phyloP scores from a whole-genome alignment of 2,797 vertebrate genomes.

The Paguma larvata region DNA sequence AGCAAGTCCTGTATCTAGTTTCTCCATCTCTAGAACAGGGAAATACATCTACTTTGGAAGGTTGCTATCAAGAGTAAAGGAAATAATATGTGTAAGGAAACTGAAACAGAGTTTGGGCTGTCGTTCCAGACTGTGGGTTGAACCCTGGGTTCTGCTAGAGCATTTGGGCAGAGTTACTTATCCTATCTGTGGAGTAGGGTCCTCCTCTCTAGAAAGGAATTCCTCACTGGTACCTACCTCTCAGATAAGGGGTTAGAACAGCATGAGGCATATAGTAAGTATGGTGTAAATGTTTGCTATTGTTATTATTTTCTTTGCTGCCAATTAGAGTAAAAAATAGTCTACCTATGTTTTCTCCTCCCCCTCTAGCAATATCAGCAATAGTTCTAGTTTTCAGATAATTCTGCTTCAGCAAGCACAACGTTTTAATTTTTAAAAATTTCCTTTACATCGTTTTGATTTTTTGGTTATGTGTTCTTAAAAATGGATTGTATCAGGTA shows the following conservation, averaged over 20 bases:
- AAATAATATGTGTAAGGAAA: neutral
- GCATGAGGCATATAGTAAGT: neutral
- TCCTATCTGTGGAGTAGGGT: neutral
- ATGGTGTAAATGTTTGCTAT: neutral
- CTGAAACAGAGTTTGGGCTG: neutral
- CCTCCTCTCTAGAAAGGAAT: neutral
- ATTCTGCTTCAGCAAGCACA: neutral
- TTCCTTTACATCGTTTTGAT: neutral
- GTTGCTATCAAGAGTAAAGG: neutral
- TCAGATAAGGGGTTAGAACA: neutral
- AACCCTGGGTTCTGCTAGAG: neutral
- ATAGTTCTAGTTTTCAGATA: neutral
- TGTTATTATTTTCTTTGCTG: neutral
- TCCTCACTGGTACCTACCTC: neutral
- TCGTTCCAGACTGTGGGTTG: neutral
- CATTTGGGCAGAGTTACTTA: neutral
- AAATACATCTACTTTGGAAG: neutral
- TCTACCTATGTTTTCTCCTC: neutral
- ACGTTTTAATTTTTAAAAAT: constrained; percentile 40
- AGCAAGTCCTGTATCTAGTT: neutral
- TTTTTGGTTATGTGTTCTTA: neutral
- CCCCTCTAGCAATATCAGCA: neutral
- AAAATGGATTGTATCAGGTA: neutral
- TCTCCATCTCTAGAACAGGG: neutral
- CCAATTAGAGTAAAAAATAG: neutral